Evolutionary conservation across 2,113 vertebrate genomes (phyloP).

Genomic region (Pogona vitticeps): DNA sequence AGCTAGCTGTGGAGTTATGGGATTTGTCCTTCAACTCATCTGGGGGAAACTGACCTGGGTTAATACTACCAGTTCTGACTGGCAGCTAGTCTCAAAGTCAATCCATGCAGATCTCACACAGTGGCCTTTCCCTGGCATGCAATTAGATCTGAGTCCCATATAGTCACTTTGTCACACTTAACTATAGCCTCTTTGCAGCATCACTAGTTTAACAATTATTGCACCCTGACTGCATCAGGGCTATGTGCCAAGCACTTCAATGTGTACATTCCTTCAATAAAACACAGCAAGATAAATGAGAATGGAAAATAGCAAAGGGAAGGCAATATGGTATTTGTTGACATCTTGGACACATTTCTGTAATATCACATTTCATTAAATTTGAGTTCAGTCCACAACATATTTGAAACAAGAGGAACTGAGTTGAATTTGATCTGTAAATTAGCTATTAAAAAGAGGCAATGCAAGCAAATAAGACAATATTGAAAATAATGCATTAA

Average conservation of each 20-base stretch:
- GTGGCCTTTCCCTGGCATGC: not conserved
- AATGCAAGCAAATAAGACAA: not conserved
- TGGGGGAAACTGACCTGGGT: not conserved
- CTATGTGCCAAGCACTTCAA: not conserved
- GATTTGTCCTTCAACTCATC: not conserved
- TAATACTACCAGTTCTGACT: not conserved
- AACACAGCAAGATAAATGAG: not conserved
- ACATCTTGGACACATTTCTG: not conserved
- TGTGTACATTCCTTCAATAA: not conserved
- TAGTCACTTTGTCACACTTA: not conserved
- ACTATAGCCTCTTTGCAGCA: not conserved
- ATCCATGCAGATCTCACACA: not conserved
- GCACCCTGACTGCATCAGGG: not conserved
- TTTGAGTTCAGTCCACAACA: not conserved
- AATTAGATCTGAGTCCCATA: not conserved
- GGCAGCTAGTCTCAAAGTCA: not conserved
- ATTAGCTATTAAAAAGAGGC: not conserved
- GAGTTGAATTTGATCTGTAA: not conserved
- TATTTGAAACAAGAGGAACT: not conserved
- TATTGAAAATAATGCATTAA: not conserved
- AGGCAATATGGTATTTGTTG: constrained; percentile 1
- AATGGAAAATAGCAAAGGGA: not conserved
- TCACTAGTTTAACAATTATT: not conserved
- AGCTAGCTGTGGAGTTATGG: too few relatives aligned
- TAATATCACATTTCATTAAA: constrained; percentile 12